Percentiles rank a stretch among this genome's conserved stretches.
phyloP scores from a whole-genome alignment of 2,113 vertebrate species.

The Phrynocephalus versicolor region DNA sequence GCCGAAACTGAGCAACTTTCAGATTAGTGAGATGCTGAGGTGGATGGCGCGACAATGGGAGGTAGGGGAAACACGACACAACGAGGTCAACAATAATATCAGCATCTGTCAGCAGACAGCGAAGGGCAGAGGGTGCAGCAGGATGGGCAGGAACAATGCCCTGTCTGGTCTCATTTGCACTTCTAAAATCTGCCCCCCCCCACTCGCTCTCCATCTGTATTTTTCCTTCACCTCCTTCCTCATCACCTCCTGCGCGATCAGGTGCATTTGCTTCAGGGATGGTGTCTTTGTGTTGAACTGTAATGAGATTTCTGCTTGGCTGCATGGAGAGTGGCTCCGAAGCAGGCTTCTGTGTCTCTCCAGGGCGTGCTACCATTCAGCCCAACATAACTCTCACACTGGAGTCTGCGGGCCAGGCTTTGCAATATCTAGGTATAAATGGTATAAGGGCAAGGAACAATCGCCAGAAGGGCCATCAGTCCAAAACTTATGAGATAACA shows the following conservation, averaged over 20 bases:
- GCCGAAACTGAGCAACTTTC: neutral
- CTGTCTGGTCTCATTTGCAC: neutral
- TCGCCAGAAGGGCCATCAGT: neutral
- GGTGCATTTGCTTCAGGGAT: neutral
- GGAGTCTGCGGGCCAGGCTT: neutral
- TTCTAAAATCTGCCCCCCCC: fast-evolving
- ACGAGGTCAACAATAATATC: neutral
- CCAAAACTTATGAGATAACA: neutral
- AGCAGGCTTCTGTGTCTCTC: neutral
- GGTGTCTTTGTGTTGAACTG: constrained; percentile 48
- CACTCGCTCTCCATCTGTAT: neutral
- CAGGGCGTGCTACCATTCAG: neutral
- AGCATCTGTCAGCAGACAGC: neutral
- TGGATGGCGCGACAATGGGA: neutral
- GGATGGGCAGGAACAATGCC: neutral
- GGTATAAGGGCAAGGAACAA: neutral
- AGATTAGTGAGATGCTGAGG: neutral
- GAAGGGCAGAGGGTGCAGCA: neutral
- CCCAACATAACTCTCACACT: neutral
- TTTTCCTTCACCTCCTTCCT: neutral
- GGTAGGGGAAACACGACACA: neutral
- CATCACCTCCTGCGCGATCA: constrained; percentile 15
- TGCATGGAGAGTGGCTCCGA: constrained; percentile 59
- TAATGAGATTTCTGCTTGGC: constrained; percentile 75
- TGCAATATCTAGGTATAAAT: neutral